Percentiles rank a stretch among this genome's conserved stretches.
phyloP scores from a whole-genome alignment of 2,113 vertebrate genomes.

The Turnix velox region DNA sequence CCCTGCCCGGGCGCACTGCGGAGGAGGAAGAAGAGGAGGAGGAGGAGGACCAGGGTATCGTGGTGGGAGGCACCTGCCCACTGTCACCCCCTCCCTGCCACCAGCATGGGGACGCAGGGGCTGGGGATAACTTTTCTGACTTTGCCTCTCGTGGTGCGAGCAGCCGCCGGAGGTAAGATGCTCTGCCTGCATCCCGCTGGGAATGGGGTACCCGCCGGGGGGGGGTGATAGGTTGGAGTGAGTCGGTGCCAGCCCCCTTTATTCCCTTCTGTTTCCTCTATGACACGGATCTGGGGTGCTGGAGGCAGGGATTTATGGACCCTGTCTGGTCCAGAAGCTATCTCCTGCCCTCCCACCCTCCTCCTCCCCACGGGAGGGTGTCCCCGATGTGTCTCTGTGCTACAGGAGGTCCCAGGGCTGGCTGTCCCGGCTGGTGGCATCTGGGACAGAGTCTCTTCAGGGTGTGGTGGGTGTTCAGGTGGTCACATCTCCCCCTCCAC shows the following conservation, averaged over 20 bases:
- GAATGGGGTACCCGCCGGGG: neutral
- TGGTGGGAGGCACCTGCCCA: neutral
- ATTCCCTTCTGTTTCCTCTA: neutral
- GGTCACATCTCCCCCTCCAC: neutral
- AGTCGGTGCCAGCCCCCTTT: neutral
- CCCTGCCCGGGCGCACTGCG: conserved; percentile 16
- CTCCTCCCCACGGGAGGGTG: neutral
- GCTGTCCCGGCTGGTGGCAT: neutral
- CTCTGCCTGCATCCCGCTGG: neutral
- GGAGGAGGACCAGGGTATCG: neutral
- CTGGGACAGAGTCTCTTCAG: neutral
- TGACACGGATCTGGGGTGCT: neutral
- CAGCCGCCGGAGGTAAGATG: conserved; percentile 52
- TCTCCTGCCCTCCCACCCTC: neutral
- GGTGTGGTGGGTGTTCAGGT: neutral
- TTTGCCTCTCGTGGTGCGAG: conserved; percentile 42
- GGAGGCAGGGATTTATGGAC: neutral
- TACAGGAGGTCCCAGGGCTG: neutral
- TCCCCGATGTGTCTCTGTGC: rapidly evolving
- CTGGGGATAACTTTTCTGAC: conserved; percentile 52
- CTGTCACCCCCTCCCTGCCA: neutral
- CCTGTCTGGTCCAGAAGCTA: neutral
- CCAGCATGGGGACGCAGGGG: neutral
- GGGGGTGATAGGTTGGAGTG: neutral
- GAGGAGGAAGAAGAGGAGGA: no score